A percentile compares a stretch with the other conserved stretches of the same genome.
Evolutionary conservation across 2,797 vertebrate genomes (phyloP).

Genomic region (Gobio occitaniae): DNA sequence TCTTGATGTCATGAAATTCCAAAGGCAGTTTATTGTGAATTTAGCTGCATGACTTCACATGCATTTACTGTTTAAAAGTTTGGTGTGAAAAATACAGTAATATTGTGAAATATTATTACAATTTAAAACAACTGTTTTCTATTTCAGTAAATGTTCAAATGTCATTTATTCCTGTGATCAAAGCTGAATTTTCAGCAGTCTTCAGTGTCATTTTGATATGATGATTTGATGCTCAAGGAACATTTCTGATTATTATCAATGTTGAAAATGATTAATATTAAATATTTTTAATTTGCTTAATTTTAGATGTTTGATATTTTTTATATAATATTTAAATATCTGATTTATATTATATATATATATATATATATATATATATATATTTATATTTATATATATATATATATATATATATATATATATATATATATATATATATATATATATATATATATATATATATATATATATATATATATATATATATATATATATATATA

Average conservation of each 20-base stretch:
- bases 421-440: too few relatives aligned
- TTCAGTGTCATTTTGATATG: background rate
- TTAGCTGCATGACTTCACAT: background rate
- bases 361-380: too few relatives aligned
- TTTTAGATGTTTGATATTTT: too few relatives aligned
- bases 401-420: too few relatives aligned
- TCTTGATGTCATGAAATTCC: conserved; percentile 10
- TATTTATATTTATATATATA: too few relatives aligned
- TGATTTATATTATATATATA: too few relatives aligned
- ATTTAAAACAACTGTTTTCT: background rate
- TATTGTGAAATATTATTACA: background rate
- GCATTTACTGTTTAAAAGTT: background rate
- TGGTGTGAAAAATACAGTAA: background rate
- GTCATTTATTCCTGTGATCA: background rate
- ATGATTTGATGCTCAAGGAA: background rate
- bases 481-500: too few relatives aligned
- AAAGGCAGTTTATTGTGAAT: conserved; percentile 12
- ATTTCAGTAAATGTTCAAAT: background rate
- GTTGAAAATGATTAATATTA: background rate
- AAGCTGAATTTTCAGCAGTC: background rate
- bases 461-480: too few relatives aligned
- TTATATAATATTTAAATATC: too few relatives aligned
- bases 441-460: too few relatives aligned
- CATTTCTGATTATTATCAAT: background rate
- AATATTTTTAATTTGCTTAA: too few relatives aligned